Percentiles rank a stretch among this genome's conserved stretches.
These are phyloP conservation scores for Myathropa florea DNA, from an alignment of 2,888 invertebrate species.

Conservation along the genomic window DNA sequence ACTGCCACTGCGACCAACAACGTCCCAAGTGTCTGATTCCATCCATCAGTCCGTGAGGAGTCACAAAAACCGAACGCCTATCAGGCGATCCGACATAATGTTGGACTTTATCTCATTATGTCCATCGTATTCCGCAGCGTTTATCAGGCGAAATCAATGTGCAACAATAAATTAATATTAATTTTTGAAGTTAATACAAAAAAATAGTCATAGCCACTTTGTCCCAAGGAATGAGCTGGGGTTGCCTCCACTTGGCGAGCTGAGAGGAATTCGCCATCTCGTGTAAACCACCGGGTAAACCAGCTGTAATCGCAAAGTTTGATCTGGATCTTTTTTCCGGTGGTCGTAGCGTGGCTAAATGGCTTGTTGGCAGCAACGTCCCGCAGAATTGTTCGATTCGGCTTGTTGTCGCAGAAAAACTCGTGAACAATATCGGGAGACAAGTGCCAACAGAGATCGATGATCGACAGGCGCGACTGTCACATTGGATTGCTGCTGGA, in stretches of 20 bases:
- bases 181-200: conserved; percentile 21
- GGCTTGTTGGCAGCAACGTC: conserved; percentile 19
- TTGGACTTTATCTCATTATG: conserved; percentile 49
- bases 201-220: conserved; percentile 1
- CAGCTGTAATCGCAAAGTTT: conserved; percentile 39
- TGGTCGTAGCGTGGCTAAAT: conserved; percentile 38
- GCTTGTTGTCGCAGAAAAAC: conserved; percentile 8
- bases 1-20: conserved; percentile 51
- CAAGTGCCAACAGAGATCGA: conserved; percentile 36
- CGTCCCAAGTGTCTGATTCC: conserved; percentile 53
- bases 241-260: background rate
- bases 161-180: conserved; percentile 58
- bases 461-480: conserved; percentile 54
- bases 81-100: conserved; percentile 53
- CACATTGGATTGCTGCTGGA: conserved; percentile 28
- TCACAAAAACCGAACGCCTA: conserved; percentile 33
- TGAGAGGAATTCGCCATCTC: conserved; percentile 27
- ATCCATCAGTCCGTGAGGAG: conserved; percentile 26
- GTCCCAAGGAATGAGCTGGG: background rate
- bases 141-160: conserved; percentile 50
- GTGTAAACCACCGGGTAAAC: conserved; percentile 39
- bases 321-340: conserved; percentile 22
- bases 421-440: conserved; percentile 56
- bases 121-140: conserved; percentile 49
- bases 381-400: conserved; percentile 27